Evolutionary conservation across 1,140 invertebrate genomes (phyloP), one percentile per base, ranked within the genome.

Genomic region (Patella vulgata): DNA sequence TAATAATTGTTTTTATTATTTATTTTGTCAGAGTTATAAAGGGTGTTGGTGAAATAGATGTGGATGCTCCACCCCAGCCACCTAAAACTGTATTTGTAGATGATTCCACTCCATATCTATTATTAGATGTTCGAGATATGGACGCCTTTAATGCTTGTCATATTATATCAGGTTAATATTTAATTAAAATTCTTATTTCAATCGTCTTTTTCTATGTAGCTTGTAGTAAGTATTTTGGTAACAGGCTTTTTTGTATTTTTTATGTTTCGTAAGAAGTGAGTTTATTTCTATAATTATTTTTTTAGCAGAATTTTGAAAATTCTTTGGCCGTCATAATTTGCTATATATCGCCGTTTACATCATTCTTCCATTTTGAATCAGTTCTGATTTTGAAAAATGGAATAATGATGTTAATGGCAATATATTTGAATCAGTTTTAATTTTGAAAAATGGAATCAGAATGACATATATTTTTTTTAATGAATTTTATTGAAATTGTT

Each of bases 71-170:
- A 12, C 50, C 43, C 28, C 59, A 36, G 31, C 25, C 33, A 27
- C 59, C 52, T 42, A 44, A 4, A 23, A 25, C 31, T 42, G 54
- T 42, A 28, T 21, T 39, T 23, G 39, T 52, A 36, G 70, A 75
- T 3, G 63, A 66, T 28, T 47, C 61, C 9, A 72, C 71, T 56
- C 86, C 87, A 2, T 88, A 87, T 62, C 68, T 87, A n/a, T 65
- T 88, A 30, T 70, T 88, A 54, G 87, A 88, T 74, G 75, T 88
- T n/a, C 64, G 87, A 57, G 81, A 86, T 51, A 43, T 52, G 21
- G 84, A 86, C 58, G 75, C 79, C 9, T 87, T 79, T 71, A 57
- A 81, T 19, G 46, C 77, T 25, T 81, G 82, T 69, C 86, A 87
- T 64, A 81, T 88, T 25, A 82, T 85, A 33, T 79, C 85, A 66